Percentiles rank a stretch among this genome's conserved stretches.
Conservation (phyloP, 2,888 invertebrate species). For the Marasmarcha lunaedactyla region DNA sequence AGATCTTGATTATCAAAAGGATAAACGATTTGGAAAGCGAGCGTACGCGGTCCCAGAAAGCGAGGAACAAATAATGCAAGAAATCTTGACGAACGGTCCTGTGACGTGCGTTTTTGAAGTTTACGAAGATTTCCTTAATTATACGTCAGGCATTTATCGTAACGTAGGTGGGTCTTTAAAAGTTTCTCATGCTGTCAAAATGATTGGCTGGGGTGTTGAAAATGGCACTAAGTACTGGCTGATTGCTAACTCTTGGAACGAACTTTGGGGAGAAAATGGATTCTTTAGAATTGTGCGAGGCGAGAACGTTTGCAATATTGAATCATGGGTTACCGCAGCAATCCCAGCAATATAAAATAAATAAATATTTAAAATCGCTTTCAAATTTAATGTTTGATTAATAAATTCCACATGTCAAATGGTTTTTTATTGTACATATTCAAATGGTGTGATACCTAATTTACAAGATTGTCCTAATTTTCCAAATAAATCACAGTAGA, state of each 20-base stretch:
- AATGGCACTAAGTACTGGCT: constrained; percentile 80
- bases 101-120: constrained; percentile 84
- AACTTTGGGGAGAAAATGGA: constrained; percentile 84
- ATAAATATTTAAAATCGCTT: too few relatives aligned
- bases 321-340: too few relatives aligned
- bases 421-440: too few relatives aligned
- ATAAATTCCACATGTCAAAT: too few relatives aligned
- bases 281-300: constrained; percentile 74
- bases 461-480: too few relatives aligned
- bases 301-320: too few relatives aligned
- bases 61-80: constrained; percentile 73
- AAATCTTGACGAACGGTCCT: constrained; percentile 82
- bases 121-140: constrained; percentile 79
- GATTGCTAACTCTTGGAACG: constrained; percentile 87
- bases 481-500: too few relatives aligned
- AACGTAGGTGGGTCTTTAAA: constrained; percentile 74
- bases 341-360: too few relatives aligned
- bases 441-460: too few relatives aligned
- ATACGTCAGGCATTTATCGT: constrained; percentile 73
- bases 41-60: constrained; percentile 60
- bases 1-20: constrained; percentile 75
- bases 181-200: constrained; percentile 82
- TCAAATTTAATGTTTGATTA: too few relatives aligned
- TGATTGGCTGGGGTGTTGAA: constrained; percentile 84
- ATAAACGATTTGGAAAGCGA: constrained; percentile 75